These are phyloP conservation scores for Orcinus orca DNA, from an alignment of 2,113 vertebrate genomes.

Conservation along the genomic window DNA sequence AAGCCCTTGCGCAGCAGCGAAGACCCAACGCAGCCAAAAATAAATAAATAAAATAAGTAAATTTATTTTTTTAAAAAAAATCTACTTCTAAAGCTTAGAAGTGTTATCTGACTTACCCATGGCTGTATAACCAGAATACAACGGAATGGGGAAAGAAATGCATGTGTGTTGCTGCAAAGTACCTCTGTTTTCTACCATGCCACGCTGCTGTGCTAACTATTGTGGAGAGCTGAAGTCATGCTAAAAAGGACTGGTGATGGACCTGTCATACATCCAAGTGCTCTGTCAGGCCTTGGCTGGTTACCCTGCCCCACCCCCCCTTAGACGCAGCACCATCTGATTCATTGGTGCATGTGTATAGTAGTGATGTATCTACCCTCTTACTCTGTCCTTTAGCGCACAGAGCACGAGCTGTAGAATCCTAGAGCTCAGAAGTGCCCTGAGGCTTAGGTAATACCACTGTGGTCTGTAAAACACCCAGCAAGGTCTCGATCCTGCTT, in stretches of 20 bases:
- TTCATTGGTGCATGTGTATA: accelerated
- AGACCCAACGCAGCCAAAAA: no score
- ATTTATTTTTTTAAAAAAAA: neutral
- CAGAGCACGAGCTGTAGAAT: accelerated
- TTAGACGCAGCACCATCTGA: neutral
- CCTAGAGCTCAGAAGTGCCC: neutral
- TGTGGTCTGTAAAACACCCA: neutral
- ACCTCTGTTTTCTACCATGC: neutral
- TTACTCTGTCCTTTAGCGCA: neutral
- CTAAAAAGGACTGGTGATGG: neutral
- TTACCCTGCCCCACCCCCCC: neutral
- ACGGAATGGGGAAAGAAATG: accelerated
- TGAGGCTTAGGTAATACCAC: neutral
- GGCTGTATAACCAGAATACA: neutral
- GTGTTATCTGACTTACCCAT: neutral
- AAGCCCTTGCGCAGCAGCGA: no score
- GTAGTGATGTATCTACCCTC: accelerated
- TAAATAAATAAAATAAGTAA: no score
- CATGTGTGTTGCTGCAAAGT: neutral
- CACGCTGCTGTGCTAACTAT: neutral
- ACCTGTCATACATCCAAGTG: neutral
- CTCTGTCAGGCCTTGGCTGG: neutral
- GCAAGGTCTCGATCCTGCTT: neutral
- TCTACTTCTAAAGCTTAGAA: neutral
- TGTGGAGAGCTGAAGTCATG: neutral